Percentiles rank a stretch among this genome's conserved stretches.
These are phyloP conservation scores for Esox lucius DNA, from an alignment of 2,797 vertebrate genomes.

Conservation along the genomic window DNA sequence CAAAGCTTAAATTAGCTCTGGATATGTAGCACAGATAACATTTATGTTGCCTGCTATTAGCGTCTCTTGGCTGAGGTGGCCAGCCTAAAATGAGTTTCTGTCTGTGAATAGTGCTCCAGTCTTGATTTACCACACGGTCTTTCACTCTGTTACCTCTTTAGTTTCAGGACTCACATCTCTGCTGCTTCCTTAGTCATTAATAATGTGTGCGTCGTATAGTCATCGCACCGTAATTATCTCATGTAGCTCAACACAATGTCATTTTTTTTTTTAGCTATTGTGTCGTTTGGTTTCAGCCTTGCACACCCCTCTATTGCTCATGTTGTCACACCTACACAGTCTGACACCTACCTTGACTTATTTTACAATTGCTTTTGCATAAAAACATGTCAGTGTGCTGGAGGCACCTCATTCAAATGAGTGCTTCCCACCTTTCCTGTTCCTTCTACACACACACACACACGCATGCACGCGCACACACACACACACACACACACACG, in stretches of 20 bases:
- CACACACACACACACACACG: background rate
- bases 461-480: no score
- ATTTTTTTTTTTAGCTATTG: no score
- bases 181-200: background rate
- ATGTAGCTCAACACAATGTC: no score
- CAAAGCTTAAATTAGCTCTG: background rate
- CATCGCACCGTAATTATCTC: background rate
- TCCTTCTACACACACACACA: background rate
- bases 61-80: background rate
- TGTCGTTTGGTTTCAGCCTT: background rate
- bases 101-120: conserved; percentile 55
- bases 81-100: conserved; percentile 48
- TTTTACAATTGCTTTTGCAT: background rate
- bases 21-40: background rate
- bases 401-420: conserved; percentile 6
- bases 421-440: background rate
- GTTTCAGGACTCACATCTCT: conserved; percentile 33
- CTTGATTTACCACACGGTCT: conserved; percentile 40
- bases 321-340: background rate
- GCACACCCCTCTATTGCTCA: background rate
- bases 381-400: background rate
- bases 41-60: background rate
- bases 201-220: background rate
- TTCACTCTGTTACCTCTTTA: conserved; percentile 45
- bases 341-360: background rate